phyloP scores from a whole-genome alignment of 2,888 invertebrate genomes.

The Cremastinae sp. region DNA sequence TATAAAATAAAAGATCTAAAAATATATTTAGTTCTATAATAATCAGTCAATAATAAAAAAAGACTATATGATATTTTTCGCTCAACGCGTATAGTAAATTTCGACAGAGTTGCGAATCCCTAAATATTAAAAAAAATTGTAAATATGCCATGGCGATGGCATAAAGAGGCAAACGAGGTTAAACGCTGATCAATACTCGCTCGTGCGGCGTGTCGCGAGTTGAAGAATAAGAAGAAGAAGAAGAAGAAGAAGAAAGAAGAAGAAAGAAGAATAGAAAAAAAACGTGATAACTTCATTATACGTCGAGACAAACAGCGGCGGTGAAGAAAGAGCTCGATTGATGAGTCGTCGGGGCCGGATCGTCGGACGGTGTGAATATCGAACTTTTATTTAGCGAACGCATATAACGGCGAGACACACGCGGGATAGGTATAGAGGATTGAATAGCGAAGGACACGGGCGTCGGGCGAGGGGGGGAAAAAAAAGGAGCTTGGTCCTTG shows the following conservation, averaged over 20 bases:
- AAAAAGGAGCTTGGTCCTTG: conserved; percentile 42
- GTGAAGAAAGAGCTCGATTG: not conserved
- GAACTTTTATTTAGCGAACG: not conserved
- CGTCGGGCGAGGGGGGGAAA: not conserved
- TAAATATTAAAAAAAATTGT: no score
- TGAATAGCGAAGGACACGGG: not conserved
- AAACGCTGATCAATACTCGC: not conserved
- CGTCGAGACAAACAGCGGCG: not conserved
- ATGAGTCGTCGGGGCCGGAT: not conserved
- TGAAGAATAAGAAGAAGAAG: no score
- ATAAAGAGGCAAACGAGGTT: not conserved
- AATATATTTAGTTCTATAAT: no score
- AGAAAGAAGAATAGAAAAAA: not conserved
- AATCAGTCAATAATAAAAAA: no score
- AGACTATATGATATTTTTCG: no score
- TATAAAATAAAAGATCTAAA: no score
- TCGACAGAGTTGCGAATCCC: no score
- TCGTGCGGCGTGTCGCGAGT: not conserved
- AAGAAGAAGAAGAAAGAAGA: no score
- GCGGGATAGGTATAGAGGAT: not conserved
- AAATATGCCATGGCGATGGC: no score
- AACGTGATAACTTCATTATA: not conserved
- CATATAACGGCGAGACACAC: conserved; percentile 4
- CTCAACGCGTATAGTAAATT: no score
- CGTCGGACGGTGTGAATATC: not conserved